Base-by-base conservation (phyloP, 2,797 vertebrate genomes). In the Sebastes steindachneri region DNA sequence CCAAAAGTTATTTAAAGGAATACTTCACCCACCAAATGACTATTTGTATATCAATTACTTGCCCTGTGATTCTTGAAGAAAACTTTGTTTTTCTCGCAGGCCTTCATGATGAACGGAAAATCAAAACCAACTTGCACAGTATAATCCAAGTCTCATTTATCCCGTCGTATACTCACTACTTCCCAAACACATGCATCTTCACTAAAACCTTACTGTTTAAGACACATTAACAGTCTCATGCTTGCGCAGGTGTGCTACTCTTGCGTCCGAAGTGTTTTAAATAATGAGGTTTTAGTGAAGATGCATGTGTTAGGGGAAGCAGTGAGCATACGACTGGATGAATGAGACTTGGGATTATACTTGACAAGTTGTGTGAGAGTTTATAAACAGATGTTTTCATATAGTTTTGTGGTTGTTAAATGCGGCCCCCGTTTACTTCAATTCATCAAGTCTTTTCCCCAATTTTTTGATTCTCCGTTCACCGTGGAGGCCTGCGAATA, bases 361-460 rank as follows among this genome's bases (percentile, higher is more conserved):
- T 15, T 41, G 37, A 25, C 14, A 12, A 57, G 23, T 15, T 57
- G 55, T 26, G 55, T 57, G 54, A 57, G 55, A 26, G 55, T 57
- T 26, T 57, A 25, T 4, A 26, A 57, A 26, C 2, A 7, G 55
- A 57, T 26, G 55, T 57, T 8, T 57, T 28, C 0, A 57, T 57
- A 15, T 57, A 28, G 25, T 28, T 17, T 45, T 45, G 0, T 0
- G 0, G 14, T 45, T 0, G 6, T 45, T 17, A 26, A 15, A 26
- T 7, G 25, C 4, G 0, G 23, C 7, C 25, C 55, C 25, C 25
- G 4, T 28, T 17, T 26, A 17, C 55, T 57, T 45, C 37, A 41
- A 41, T 14, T 41, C 37, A 41, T 41, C 12, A 41, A 15, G 37
- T 0, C 37, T 0, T 41, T 41, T 41, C 14, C 14, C 14, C 5